Evolutionary conservation across 2,888 invertebrate species (phyloP).

Genomic region (Mactromeris polynyma): DNA sequence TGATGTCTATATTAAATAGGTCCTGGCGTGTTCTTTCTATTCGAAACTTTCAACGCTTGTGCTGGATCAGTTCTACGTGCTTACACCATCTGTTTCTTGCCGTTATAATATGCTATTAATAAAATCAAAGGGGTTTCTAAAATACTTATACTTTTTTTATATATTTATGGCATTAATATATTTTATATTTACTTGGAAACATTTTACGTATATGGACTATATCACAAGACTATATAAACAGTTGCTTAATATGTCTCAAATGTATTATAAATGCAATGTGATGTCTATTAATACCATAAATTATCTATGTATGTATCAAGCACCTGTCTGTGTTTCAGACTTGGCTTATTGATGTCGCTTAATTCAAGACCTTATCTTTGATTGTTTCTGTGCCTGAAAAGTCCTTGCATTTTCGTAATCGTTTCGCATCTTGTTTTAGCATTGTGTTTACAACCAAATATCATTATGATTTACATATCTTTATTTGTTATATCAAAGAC

Average conservation of each 20-base stretch:
- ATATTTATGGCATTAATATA: background rate
- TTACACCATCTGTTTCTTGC: conserved; percentile 1
- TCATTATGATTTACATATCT: too few relatives aligned
- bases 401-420: too few relatives aligned
- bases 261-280: background rate
- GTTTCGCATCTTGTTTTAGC: too few relatives aligned
- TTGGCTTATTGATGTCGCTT: too few relatives aligned
- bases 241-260: background rate
- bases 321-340: too few relatives aligned
- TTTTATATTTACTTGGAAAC: background rate
- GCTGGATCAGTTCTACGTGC: background rate
- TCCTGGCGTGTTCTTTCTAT: background rate
- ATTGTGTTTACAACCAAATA: too few relatives aligned
- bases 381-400: too few relatives aligned
- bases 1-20: background rate
- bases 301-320: too few relatives aligned
- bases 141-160: background rate
- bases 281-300: background rate
- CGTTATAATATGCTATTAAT: background rate
- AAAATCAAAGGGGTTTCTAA: background rate
- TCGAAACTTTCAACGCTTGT: background rate
- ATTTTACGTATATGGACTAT: background rate
- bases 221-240: background rate
- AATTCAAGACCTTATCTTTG: too few relatives aligned
- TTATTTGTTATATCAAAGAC: background rate